phyloP scores from a whole-genome alignment of 2,113 vertebrate species.

The Sorex araneus region DNA sequence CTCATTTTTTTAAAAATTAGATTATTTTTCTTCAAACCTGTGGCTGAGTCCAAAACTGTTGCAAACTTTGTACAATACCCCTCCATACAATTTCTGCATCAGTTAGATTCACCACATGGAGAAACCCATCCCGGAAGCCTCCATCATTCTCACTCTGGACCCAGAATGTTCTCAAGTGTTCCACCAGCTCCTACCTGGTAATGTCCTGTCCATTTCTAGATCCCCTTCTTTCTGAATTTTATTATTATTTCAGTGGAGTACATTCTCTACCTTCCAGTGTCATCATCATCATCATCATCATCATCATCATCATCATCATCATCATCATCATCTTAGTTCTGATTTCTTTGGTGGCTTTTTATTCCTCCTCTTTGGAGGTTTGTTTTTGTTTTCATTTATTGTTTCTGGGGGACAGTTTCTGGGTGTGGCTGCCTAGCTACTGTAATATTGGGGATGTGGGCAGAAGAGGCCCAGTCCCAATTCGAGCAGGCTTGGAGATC shows the following conservation, averaged over 20 bases:
- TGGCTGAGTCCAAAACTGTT: neutral
- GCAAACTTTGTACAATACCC: slow-evolving; percentile 30
- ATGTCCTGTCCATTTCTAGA: neutral
- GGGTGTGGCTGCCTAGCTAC: too few species aligned
- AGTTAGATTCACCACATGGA: neutral
- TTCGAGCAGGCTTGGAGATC: too few species aligned
- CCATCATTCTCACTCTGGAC: too few species aligned
- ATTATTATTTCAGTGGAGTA: slow-evolving; percentile 22
- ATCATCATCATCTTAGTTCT: too few species aligned
- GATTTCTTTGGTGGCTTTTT: too few species aligned
- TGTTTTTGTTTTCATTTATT: slow-evolving; percentile 21
- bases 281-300: too few species aligned
- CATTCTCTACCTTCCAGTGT: neutral
- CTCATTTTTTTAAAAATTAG: slow-evolving; percentile 52
- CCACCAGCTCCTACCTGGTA: neutral
- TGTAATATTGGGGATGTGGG: too few species aligned
- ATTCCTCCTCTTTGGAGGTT: neutral
- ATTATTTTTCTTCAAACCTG: slow-evolving; percentile 49
- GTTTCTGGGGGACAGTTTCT: too few species aligned
- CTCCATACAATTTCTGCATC: neutral
- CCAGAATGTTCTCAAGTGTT: too few species aligned
- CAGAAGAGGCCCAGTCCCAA: too few species aligned
- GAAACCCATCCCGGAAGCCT: neutral
- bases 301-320: too few species aligned
- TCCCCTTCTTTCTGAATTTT: neutral